These are phyloP conservation scores for Lithodes maja DNA, from an alignment of 2,888 invertebrate genomes.

Conservation along the genomic window DNA sequence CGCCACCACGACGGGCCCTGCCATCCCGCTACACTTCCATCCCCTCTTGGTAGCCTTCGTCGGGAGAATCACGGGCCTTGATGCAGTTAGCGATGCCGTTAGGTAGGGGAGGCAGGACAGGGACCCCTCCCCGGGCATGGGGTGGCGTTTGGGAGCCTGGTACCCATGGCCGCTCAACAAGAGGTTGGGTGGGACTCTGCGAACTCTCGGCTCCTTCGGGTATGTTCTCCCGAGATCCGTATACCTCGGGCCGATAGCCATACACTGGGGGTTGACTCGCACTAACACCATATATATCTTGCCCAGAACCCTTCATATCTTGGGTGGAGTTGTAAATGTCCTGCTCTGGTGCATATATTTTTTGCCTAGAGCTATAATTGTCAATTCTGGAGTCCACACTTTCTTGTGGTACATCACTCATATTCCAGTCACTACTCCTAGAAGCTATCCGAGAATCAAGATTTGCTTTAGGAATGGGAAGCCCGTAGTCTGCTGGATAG, in stretches of 20 bases:
- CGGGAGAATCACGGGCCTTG: conserved; percentile 84
- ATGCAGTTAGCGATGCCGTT: conserved; percentile 78
- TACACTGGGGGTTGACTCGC: conserved; percentile 39
- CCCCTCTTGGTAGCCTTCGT: conserved; percentile 95
- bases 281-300: conserved; percentile 32
- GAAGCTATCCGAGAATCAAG: neutral
- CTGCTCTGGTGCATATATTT: conserved; percentile 30
- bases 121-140: conserved; percentile 84
- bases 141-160: conserved; percentile 52
- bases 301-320: conserved; percentile 12
- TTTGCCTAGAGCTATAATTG: conserved; percentile 18
- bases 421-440: conserved; percentile 16
- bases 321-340: conserved; percentile 15
- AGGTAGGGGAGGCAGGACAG: conserved; percentile 88
- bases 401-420: conserved; percentile 18
- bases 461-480: conserved; percentile 65
- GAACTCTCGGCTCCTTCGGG: conserved; percentile 46
- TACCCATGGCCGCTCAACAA: conserved; percentile 62
- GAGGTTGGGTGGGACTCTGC: conserved; percentile 30
- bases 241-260: conserved; percentile 38
- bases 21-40: conserved; percentile 62
- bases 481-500: conserved; percentile 69
- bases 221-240: conserved; percentile 37
- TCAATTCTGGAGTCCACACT: conserved; percentile 16
- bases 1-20: conserved; percentile 41